These are phyloP conservation scores for Chymomyza amoena DNA, from an alignment of 2,888 invertebrate species.

Conservation along the genomic window DNA sequence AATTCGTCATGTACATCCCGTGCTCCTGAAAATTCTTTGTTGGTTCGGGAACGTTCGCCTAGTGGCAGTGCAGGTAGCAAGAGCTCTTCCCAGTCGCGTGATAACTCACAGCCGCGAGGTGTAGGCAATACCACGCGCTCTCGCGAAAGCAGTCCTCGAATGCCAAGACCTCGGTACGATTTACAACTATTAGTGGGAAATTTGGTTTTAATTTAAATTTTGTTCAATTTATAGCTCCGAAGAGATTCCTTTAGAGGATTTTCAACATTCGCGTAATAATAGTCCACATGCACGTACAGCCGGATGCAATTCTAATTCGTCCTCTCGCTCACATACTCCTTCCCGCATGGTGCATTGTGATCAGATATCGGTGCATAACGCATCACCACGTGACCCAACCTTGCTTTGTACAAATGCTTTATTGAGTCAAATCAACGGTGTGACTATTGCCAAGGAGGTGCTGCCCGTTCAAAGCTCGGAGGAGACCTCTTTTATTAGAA, in stretches of 20 bases:
- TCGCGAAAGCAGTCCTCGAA: constrained; percentile 85
- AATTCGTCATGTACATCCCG: constrained; percentile 75
- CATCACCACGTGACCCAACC: constrained; percentile 55
- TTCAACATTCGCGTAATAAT: constrained; percentile 82
- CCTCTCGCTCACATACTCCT: constrained; percentile 80
- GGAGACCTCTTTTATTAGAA: constrained; percentile 89
- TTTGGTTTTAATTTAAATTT: too few relatives aligned
- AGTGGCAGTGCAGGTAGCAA: constrained; percentile 78
- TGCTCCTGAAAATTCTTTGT: constrained; percentile 29
- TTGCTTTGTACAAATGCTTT: constrained; percentile 44
- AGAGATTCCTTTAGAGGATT: constrained; percentile 90
- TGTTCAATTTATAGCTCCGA: constrained; percentile 80
- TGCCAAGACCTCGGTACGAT: constrained; percentile 83
- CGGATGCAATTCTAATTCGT: constrained; percentile 54
- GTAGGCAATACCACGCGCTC: constrained; percentile 79
- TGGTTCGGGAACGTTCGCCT: constrained; percentile 76
- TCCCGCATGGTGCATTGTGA: constrained; percentile 67
- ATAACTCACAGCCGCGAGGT: constrained; percentile 73
- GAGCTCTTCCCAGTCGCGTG: constrained; percentile 74
- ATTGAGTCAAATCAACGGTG: constrained; percentile 57
- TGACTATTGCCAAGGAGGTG: constrained; percentile 65
- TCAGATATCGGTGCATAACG: constrained; percentile 59
- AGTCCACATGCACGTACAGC: constrained; percentile 75
- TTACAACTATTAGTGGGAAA: not conserved
- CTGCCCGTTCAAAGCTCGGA: constrained; percentile 80